phyloP scores from a whole-genome alignment of 2,797 vertebrate genomes.

The Tangara arthus region DNA sequence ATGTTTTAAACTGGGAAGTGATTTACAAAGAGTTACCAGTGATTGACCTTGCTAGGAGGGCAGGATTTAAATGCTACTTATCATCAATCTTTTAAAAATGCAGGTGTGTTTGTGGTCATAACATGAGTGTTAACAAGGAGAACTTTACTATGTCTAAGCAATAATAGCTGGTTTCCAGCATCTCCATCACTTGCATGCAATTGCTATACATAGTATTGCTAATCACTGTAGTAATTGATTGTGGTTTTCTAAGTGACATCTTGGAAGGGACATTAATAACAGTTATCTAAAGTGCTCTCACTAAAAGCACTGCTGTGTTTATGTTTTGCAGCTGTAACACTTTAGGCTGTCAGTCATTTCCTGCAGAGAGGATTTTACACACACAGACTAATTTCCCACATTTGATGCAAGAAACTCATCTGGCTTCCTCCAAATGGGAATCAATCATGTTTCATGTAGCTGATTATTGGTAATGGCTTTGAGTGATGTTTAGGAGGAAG shows the following conservation, averaged over 20 bases:
- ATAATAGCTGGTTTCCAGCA: background rate
- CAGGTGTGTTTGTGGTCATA: background rate
- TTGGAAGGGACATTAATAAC: slow-evolving; percentile 22
- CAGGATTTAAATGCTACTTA: background rate
- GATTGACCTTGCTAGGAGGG: background rate
- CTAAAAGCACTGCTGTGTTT: slow-evolving; percentile 4
- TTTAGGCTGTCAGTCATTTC: slow-evolving; percentile 25
- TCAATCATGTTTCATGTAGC: background rate
- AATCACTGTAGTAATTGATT: background rate
- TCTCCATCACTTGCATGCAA: background rate
- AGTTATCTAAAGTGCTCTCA: background rate
- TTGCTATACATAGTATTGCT: background rate
- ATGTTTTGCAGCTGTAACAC: background rate
- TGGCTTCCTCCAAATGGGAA: background rate
- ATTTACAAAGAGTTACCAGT: background rate
- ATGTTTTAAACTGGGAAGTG: background rate
- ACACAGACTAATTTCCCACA: background rate
- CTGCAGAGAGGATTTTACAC: background rate
- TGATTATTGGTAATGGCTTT: background rate
- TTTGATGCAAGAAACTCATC: background rate
- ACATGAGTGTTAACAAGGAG: background rate
- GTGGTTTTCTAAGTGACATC: background rate
- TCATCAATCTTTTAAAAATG: background rate
- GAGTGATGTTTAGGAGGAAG: background rate
- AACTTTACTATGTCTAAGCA: background rate